phyloP scores from a whole-genome alignment of 2,888 invertebrate genomes.

The Pseudococcus viburni region DNA sequence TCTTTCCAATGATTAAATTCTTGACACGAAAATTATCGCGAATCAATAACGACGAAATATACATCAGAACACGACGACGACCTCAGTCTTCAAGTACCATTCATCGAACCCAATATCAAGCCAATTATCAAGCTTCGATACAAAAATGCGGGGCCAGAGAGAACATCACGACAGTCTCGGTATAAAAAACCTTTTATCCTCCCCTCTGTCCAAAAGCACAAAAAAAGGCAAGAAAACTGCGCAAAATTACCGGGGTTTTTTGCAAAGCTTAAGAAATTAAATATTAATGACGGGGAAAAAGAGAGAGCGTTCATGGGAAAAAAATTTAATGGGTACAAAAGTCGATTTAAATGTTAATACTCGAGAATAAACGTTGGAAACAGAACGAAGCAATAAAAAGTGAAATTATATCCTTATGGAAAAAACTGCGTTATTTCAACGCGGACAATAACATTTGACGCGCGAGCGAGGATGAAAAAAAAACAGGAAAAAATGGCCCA shows the following conservation, averaged over 20 bases:
- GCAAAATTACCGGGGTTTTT: constrained; percentile 10
- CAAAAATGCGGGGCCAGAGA: neutral
- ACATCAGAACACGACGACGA: neutral
- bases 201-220: neutral
- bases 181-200: neutral
- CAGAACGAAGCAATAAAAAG: constrained; percentile 41
- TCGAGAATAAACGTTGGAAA: constrained; percentile 39
- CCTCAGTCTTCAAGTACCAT: neutral
- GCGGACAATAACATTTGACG: constrained; percentile 44
- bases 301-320: constrained; percentile 23
- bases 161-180: neutral
- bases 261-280: constrained; percentile 36
- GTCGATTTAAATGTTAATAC: constrained; percentile 47
- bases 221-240: neutral
- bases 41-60: neutral
- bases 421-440: constrained; percentile 22
- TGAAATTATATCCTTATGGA: constrained; percentile 45
- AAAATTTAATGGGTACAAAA: constrained; percentile 28
- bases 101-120: neutral
- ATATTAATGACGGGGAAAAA: constrained; percentile 42
- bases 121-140: neutral
- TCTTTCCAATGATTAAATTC: neutral
- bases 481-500: constrained; percentile 2
- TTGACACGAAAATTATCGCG: neutral
- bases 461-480: neutral